Conservation (phyloP, 2,888 invertebrate genomes). For the Teleogryllus oceanicus region DNA sequence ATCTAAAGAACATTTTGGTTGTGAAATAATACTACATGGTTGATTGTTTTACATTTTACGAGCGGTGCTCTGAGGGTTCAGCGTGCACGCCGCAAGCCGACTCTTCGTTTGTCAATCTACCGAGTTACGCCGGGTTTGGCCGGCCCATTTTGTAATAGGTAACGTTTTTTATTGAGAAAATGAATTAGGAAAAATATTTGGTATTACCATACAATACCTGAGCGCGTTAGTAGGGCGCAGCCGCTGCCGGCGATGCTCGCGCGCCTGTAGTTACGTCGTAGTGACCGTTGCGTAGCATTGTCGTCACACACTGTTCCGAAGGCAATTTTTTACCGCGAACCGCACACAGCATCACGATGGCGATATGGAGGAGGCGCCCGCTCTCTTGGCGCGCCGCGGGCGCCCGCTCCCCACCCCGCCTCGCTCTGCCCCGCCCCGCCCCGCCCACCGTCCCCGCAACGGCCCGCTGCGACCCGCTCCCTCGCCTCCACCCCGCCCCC, state of each 20-base stretch:
- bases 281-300: slow-evolving; percentile 28
- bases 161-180: slow-evolving; percentile 37
- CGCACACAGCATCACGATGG: slow-evolving; percentile 18
- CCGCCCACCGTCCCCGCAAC: not conserved
- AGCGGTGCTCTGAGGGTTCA: slow-evolving; percentile 35
- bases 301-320: slow-evolving; percentile 5
- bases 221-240: slow-evolving; percentile 28
- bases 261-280: slow-evolving; percentile 36
- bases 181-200: slow-evolving; percentile 28
- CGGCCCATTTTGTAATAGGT: slow-evolving; percentile 36
- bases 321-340: slow-evolving; percentile 29
- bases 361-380: slow-evolving; percentile 18
- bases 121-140: slow-evolving; percentile 33
- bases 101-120: slow-evolving; percentile 32
- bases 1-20: slow-evolving; percentile 31
- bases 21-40: slow-evolving; percentile 34
- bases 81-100: slow-evolving; percentile 23
- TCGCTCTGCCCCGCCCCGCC: not conserved
- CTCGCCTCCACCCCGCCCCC: not conserved
- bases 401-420: not conserved
- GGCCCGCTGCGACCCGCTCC: not conserved
- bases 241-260: not conserved
- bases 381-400: not conserved
- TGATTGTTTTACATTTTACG: slow-evolving; percentile 38
- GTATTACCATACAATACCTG: slow-evolving; percentile 28